These are phyloP conservation scores for Orestias chungarensis DNA, from an alignment of 2,797 vertebrate species.

Conservation along the genomic window DNA sequence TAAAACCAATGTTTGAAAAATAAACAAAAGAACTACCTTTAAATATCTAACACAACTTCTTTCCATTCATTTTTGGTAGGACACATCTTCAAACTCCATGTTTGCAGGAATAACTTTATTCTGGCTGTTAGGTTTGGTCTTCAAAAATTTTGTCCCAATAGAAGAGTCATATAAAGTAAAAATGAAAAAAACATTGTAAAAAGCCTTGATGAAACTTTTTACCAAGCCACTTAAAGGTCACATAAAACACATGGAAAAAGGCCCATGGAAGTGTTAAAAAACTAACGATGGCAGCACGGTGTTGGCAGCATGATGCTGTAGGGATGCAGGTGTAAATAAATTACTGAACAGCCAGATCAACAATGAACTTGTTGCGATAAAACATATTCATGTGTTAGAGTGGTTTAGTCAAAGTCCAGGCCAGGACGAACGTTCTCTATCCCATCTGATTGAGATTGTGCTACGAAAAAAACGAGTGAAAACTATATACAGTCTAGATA, in stretches of 20 bases:
- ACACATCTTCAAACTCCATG: not conserved
- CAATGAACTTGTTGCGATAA: not conserved
- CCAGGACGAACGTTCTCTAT: not conserved
- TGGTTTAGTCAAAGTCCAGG: not conserved
- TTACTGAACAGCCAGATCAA: not conserved
- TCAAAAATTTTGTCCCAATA: not conserved
- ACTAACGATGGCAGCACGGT: not conserved
- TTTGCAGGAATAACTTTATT: not conserved
- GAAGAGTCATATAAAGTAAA: not conserved
- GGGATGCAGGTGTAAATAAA: not conserved
- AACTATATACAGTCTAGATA: not conserved
- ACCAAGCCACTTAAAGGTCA: not conserved
- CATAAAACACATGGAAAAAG: not conserved
- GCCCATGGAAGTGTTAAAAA: not conserved
- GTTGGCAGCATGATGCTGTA: not conserved
- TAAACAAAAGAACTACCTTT: not conserved
- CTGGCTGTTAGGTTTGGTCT: not conserved
- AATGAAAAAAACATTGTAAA: no score
- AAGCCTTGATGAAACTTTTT: not conserved
- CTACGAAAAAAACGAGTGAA: not conserved
- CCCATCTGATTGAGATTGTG: not conserved
- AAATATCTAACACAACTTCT: not conserved
- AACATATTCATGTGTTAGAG: not conserved
- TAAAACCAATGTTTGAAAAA: not conserved
- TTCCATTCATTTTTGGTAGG: not conserved